Percentiles rank a stretch among this genome's conserved stretches.
phyloP scores from a whole-genome alignment of 2,797 vertebrate genomes.

The Poliocrania exsul region DNA sequence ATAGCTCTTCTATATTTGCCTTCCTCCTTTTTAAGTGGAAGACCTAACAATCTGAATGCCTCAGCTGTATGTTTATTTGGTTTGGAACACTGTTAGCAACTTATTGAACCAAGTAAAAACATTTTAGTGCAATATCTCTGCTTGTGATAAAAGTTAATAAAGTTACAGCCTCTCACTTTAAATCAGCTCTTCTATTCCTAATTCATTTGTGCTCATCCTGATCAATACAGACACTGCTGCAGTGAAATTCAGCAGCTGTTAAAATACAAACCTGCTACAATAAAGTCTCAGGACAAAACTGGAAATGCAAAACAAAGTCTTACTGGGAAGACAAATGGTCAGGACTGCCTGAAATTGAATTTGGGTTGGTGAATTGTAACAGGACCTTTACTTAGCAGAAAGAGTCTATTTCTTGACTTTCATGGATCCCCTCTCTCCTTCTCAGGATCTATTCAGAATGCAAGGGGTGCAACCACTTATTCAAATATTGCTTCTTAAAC shows the following conservation, averaged over 20 bases:
- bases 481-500: not conserved
- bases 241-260: not conserved
- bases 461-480: not conserved
- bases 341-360: not conserved
- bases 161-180: not conserved
- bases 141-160: slow-evolving; percentile 24
- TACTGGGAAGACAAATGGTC: not conserved
- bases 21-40: not conserved
- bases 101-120: not conserved
- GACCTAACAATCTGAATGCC: not conserved
- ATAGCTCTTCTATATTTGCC: not conserved
- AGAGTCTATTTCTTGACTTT: not conserved
- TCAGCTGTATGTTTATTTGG: not conserved
- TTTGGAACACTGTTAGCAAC: not conserved
- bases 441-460: not conserved
- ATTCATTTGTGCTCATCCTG: not conserved
- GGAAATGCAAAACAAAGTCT: not conserved
- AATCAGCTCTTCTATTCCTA: not conserved
- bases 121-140: not conserved
- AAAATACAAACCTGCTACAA: not conserved
- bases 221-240: not conserved
- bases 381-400: not conserved
- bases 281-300: not conserved
- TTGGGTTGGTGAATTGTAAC: not conserved
- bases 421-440: not conserved